These are phyloP conservation scores for Sitta carolinensis DNA, from an alignment of 2,797 vertebrate genomes.

Conservation along the genomic window DNA sequence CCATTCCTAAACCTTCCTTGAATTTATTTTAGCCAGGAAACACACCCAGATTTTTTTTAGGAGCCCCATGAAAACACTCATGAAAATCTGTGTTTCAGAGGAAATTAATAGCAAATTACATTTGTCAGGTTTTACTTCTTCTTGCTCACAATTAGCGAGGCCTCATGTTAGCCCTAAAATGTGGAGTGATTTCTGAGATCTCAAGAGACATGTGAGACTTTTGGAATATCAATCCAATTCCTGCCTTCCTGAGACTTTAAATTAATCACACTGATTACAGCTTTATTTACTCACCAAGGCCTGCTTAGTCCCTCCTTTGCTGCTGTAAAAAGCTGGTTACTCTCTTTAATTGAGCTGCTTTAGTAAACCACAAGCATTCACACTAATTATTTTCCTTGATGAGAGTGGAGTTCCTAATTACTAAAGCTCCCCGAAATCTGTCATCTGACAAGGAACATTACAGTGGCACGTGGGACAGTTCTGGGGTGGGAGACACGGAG, in stretches of 20 bases:
- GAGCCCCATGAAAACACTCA: background rate
- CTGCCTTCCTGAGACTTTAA: conserved; percentile 71
- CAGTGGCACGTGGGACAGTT: background rate
- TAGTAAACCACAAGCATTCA: conserved; percentile 72
- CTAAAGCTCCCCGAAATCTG: conserved; percentile 68
- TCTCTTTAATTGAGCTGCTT: conserved; percentile 77
- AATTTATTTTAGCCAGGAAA: background rate
- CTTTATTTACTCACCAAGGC: conserved; percentile 81
- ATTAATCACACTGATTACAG: conserved; percentile 80
- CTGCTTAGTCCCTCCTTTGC: conserved; percentile 71
- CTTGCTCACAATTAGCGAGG: conserved; percentile 54
- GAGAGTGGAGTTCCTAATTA: conserved; percentile 74
- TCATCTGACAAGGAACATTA: background rate
- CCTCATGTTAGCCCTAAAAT: background rate
- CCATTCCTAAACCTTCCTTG: background rate
- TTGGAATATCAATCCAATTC: conserved; percentile 69
- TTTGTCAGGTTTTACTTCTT: conserved; percentile 7
- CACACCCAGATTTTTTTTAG: background rate
- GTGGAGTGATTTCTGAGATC: conserved; percentile 40
- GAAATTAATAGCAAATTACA: background rate
- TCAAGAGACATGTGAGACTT: conserved; percentile 56
- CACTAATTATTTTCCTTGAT: conserved; percentile 80
- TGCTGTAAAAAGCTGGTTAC: conserved; percentile 77
- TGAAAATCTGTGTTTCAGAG: background rate
- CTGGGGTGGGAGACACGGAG: background rate